Conservation (phyloP, 2,888 invertebrate genomes). For the Mongoloraphidia duomilia region DNA sequence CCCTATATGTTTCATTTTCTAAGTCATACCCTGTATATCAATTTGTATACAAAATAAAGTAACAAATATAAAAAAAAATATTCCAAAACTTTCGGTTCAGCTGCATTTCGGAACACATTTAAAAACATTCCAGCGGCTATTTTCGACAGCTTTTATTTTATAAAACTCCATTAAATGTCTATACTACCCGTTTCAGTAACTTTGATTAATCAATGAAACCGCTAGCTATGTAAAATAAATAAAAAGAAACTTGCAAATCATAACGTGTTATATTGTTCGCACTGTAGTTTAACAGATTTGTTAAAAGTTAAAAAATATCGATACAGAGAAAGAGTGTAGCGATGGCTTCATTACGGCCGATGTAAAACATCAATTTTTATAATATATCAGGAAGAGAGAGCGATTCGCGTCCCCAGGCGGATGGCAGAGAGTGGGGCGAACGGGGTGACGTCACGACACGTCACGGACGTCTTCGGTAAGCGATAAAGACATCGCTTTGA, state of each 20-base stretch:
- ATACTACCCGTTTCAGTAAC: too few relatives aligned
- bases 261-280: not conserved
- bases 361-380: not conserved
- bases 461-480: not conserved
- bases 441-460: constrained; percentile 15
- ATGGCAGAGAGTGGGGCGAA: constrained; percentile 10
- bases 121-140: too few relatives aligned
- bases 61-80: too few relatives aligned
- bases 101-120: too few relatives aligned
- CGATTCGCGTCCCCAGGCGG: not conserved
- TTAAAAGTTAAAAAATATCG: not conserved
- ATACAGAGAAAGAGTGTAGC: not conserved
- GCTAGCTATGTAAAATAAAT: not conserved
- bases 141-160: too few relatives aligned
- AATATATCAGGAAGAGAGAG: not conserved
- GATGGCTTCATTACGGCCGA: not conserved
- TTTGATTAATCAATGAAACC: not conserved
- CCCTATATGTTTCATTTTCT: too few relatives aligned
- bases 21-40: too few relatives aligned
- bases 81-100: too few relatives aligned
- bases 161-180: too few relatives aligned
- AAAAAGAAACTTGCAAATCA: not conserved
- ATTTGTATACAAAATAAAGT: too few relatives aligned
- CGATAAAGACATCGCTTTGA: constrained; percentile 1
- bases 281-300: not conserved